Base-by-base conservation (phyloP, 2,797 vertebrate species). In the Melanotaenia parkinsoni region DNA sequence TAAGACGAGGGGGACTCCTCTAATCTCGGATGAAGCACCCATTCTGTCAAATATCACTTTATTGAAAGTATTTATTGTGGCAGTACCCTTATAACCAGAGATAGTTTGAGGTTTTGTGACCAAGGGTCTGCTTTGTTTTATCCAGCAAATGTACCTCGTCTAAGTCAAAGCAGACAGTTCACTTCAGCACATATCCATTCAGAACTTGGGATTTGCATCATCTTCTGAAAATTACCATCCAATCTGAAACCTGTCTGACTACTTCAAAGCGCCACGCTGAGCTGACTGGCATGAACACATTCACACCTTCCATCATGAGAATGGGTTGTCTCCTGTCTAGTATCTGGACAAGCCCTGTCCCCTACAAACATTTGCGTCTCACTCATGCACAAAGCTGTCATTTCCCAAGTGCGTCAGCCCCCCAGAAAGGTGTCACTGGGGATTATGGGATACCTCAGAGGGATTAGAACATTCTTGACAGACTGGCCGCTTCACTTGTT, bases 401-500 rank as follows among this genome's bases (percentile, higher is more conserved):
- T 86, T 90, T 85, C 84, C 83, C 71, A 84, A 91, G 89, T 66
- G 76, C 70, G 71, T 84, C 80, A 73, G 47, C 82, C 80, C 76
- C 68, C 66, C 72, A 63, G 84, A 88, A 87, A 86, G 83, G 88
- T 86, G 90, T 91, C 90, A 89, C 79, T 77, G 69, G 84, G 91
- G 91, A 92, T 93, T 93, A 91, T 63, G 79, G 86, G 63, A 86
- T 66, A 87, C 87, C 85, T 85, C 84, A 18, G 33, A 77, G 75
- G 91, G 91, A 88, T 88, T 91, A 88, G 81, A 81, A 81, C 77
- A 81, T 84, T 87, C 70, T 84, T 90, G 91, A 89, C 89, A 90
- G 83, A 70, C 87, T 83, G 83, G 85, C 69, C 64, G 77, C 79
- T 85, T 85, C 83, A 76, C 84, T 81, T 84, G 71, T 76, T 86